Evolutionary conservation across 35 echinoderm and acorn worm species (phyloP), one percentile per base, ranked within the genome.

Genomic region (Heliocidaris tuberculata): DNA sequence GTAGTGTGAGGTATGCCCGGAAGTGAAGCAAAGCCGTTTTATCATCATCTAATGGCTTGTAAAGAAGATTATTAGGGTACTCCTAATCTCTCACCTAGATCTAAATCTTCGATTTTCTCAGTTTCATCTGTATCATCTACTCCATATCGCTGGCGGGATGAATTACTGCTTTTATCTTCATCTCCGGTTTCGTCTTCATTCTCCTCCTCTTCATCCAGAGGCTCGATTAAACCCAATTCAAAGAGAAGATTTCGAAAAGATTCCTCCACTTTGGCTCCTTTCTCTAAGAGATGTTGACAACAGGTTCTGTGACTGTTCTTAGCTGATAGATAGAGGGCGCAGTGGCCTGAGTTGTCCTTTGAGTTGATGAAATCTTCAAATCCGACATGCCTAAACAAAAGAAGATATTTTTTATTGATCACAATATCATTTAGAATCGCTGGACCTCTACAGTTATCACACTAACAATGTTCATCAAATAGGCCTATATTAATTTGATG

Each of bases 41-140:
- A 78, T 24, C 65, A 78, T 78, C 27, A 29, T 78, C 21, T 78
- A 78, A 78, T 78, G 65, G 65, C 8, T 78, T 78, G 27, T 78
- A n/a, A 78, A 7, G 17, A 78, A 3, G 6, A 21, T 78, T 78
- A 78, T 27, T 24, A n/a, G 27, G 65, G 65, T 19, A 78, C 65
- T n/a, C 27, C 17, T 78, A 27, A 78, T 78, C 47, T 50, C 91
- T 93, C 91, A 93, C 91, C 91, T 93, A 93, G 50, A 93, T 93
- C 91, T 93, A 93, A 93, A n/a, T 93, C 91, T 49, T 93, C 91
- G 29, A 93, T 49, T 93, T 49, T 59, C 29, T 93, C 91, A 6
- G 9, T 48, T 31, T 93, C 91, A 31, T 49, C 91, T 29, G 47
- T 59, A 27, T 49, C 91, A 30, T 93, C 91, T 13, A 93, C 91